phyloP scores from a whole-genome alignment of 2,888 invertebrate species.

The Hipparchia sbordonii region DNA sequence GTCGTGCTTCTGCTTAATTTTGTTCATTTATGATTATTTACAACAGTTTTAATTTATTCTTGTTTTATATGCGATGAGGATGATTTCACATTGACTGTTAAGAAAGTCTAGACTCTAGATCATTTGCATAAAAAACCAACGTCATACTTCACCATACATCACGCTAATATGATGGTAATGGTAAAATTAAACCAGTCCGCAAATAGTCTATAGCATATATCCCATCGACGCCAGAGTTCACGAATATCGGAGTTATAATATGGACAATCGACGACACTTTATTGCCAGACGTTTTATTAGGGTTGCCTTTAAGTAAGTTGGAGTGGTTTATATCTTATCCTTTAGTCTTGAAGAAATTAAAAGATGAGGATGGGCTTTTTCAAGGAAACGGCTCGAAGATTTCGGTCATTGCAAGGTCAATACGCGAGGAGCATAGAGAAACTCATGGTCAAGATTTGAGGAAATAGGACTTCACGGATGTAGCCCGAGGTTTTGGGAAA shows the following conservation, averaged over 20 bases:
- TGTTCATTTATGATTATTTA: not conserved
- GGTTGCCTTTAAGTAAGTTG: conserved; percentile 14
- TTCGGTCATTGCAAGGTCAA: not conserved
- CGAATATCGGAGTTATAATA: conserved; percentile 17
- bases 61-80: not conserved
- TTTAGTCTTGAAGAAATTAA: not conserved
- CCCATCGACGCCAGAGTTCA: conserved; percentile 15
- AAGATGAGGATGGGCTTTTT: not conserved
- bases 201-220: conserved; percentile 6
- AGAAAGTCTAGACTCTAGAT: conserved; percentile 12
- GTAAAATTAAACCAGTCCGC: not conserved
- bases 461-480: too few relatives aligned
- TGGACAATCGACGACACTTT: conserved; percentile 28
- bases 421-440: not conserved
- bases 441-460: not conserved
- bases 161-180: not conserved
- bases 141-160: not conserved
- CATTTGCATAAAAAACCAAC: conserved; percentile 4
- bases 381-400: not conserved
- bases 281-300: conserved; percentile 30
- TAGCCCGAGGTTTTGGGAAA: too few relatives aligned
- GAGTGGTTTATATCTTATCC: not conserved
- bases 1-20: not conserved
- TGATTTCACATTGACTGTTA: conserved; percentile 12
- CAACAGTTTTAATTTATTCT: not conserved